These are phyloP conservation scores for Vicugna pacos DNA, from an alignment of 2,113 vertebrate genomes.

Conservation along the genomic window DNA sequence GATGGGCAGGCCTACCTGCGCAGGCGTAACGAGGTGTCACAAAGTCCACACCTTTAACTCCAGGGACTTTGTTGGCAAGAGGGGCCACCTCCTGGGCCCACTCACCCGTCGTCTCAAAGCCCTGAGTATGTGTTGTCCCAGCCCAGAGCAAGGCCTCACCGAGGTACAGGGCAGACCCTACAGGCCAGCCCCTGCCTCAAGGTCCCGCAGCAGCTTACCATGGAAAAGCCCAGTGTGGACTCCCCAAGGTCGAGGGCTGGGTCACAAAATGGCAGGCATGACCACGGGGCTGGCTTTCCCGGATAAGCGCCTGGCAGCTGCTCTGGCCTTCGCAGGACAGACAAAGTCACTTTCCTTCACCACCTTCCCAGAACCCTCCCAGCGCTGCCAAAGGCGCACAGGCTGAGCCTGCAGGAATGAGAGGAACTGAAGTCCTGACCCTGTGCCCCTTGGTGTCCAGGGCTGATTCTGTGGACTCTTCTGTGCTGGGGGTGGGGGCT, in stretches of 20 bases:
- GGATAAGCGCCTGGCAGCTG: slow-evolving; percentile 49
- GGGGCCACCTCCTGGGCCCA: neutral
- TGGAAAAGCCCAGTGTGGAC: neutral
- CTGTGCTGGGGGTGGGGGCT: too few species aligned
- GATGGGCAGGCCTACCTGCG: neutral
- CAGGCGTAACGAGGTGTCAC: slow-evolving; percentile 48
- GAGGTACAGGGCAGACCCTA: neutral
- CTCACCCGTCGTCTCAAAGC: neutral
- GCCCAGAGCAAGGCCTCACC: neutral
- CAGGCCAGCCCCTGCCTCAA: accelerated
- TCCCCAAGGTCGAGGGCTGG: neutral
- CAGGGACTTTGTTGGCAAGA: neutral
- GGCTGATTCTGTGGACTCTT: neutral
- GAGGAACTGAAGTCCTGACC: too few species aligned
- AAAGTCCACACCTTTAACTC: slow-evolving; percentile 55
- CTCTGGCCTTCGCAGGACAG: neutral
- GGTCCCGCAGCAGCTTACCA: accelerated
- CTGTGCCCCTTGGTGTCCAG: accelerated
- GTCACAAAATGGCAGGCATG: neutral
- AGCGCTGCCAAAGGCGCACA: neutral
- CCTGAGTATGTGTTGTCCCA: neutral
- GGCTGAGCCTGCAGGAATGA: neutral
- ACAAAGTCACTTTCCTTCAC: slow-evolving; percentile 26
- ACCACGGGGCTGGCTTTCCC: neutral
- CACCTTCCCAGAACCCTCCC: neutral